phyloP scores from a whole-genome alignment of 2,113 vertebrate species.

The Muscicapa adusta region DNA sequence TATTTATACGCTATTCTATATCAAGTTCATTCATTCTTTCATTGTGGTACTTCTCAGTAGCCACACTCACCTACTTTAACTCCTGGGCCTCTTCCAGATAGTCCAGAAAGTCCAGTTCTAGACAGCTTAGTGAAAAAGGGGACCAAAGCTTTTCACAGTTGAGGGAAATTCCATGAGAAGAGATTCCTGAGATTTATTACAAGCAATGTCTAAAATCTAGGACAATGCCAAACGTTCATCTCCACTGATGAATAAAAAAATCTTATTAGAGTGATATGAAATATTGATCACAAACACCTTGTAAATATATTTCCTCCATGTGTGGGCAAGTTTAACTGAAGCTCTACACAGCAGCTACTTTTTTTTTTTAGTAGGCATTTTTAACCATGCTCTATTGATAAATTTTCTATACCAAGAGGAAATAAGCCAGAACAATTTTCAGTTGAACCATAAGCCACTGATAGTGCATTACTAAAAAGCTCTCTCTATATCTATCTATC shows the following conservation, averaged over 20 bases:
- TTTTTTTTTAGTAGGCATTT: background rate
- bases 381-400: background rate
- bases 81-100: background rate
- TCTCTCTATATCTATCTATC: no score
- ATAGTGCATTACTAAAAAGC: background rate
- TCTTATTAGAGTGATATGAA: background rate
- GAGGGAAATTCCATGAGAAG: background rate
- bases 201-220: background rate
- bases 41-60: background rate
- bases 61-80: background rate
- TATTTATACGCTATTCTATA: background rate
- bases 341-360: background rate
- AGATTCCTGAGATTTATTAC: background rate
- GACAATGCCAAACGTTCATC: background rate
- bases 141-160: background rate
- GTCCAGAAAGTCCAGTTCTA: background rate
- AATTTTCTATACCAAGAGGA: background rate
- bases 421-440: background rate
- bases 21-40: background rate
- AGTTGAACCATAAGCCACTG: background rate
- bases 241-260: background rate
- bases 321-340: background rate
- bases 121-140: background rate
- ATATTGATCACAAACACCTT: background rate
- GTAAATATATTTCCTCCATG: background rate